Percentiles rank a stretch among this genome's conserved stretches.
Evolutionary conservation across 2,797 vertebrate species (phyloP).

Genomic region (Catamblyrhynchus diadema): DNA sequence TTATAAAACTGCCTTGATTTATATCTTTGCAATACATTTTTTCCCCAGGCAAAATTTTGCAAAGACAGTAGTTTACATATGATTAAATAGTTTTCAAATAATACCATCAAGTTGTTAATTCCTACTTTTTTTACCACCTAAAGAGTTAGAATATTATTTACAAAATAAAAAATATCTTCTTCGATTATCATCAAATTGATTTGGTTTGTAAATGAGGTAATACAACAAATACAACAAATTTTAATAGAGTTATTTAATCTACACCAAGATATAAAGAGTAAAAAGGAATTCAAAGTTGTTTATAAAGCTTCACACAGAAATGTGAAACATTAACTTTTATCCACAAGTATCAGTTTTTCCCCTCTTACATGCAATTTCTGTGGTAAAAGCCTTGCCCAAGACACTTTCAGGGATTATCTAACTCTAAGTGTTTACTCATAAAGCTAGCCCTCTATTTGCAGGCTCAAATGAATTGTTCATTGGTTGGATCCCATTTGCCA

Average conservation of each 20-base stretch:
- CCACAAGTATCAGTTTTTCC: neutral
- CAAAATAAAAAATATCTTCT: neutral
- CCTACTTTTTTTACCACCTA: neutral
- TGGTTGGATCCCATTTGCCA: no score
- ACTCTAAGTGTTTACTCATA: neutral
- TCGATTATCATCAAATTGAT: neutral
- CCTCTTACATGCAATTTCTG: neutral
- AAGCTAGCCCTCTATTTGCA: neutral
- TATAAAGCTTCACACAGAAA: neutral
- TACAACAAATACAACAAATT: neutral
- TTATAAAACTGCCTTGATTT: neutral
- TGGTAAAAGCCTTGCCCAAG: neutral
- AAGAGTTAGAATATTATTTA: neutral
- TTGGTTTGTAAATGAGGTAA: neutral
- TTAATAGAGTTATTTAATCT: neutral
- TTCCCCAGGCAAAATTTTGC: neutral
- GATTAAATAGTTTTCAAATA: neutral
- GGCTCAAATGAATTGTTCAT: neutral
- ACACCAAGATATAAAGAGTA: neutral
- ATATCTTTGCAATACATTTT: neutral
- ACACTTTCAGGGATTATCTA: neutral
- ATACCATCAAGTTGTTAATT: neutral
- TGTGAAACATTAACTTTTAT: neutral
- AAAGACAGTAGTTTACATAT: neutral
- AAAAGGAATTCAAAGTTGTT: neutral